Conservation (phyloP, 1,140 invertebrate species). For the Leptinotarsa texana region DNA sequence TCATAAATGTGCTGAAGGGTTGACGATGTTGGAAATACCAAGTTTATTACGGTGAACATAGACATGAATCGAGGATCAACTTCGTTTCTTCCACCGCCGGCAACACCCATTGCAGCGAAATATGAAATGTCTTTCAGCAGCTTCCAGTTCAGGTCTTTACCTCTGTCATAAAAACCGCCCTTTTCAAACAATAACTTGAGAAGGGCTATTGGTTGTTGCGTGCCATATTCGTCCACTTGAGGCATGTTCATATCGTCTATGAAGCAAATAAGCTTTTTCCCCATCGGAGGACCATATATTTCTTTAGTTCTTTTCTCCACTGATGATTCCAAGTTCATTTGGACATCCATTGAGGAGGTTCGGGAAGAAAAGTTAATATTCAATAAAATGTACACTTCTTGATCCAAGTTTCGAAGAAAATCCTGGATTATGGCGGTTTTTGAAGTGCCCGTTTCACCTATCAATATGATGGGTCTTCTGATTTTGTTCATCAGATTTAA, state of each 20-base stretch:
- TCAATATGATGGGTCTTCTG: slow-evolving; percentile 76
- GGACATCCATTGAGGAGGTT: slow-evolving; percentile 86
- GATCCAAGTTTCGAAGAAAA: slow-evolving; percentile 73
- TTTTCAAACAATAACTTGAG: slow-evolving; percentile 84
- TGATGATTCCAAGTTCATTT: slow-evolving; percentile 81
- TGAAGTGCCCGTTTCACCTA: slow-evolving; percentile 88
- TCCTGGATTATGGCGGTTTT: slow-evolving; percentile 87
- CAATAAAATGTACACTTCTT: slow-evolving; percentile 69
- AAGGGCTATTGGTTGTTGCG: slow-evolving; percentile 89
- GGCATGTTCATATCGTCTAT: slow-evolving; percentile 96
- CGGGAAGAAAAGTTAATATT: slow-evolving; percentile 89
- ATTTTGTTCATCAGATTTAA: slow-evolving; percentile 78
- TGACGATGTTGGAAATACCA: slow-evolving; percentile 76
- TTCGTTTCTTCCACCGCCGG: slow-evolving; percentile 84
- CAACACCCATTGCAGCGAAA: slow-evolving; percentile 79
- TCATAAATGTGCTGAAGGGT: slow-evolving; percentile 83
- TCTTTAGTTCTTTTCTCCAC: slow-evolving; percentile 89
- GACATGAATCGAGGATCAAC: slow-evolving; percentile 89
- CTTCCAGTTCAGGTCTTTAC: slow-evolving; percentile 90
- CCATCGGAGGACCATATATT: slow-evolving; percentile 82
- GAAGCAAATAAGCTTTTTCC: slow-evolving; percentile 85
- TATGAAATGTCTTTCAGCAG: slow-evolving; percentile 78
- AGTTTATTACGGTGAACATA: slow-evolving; percentile 84
- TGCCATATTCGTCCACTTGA: slow-evolving; percentile 82
- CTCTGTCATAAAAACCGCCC: slow-evolving; percentile 84